Conservation (phyloP, 2,113 vertebrate genomes). For the Pelodiscus sinensis region DNA sequence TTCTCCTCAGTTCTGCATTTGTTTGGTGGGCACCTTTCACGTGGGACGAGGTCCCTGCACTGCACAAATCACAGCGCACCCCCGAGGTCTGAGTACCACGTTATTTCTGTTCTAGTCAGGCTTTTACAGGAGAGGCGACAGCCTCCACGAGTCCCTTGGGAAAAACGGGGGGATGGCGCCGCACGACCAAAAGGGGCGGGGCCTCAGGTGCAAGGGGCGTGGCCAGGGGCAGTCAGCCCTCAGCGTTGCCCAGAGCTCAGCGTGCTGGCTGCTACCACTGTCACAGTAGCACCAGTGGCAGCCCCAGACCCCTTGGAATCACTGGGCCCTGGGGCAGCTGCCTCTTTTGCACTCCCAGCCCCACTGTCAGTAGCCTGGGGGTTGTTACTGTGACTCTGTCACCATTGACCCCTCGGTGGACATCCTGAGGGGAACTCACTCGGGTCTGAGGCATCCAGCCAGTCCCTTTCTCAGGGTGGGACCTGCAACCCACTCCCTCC, state of each 20-base stretch:
- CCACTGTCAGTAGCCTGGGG: no score
- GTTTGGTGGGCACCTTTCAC: not conserved
- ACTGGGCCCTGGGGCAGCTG: no score
- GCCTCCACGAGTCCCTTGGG: no score
- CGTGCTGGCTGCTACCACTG: no score
- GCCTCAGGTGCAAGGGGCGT: no score
- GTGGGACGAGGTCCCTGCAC: not conserved
- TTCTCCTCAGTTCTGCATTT: not conserved
- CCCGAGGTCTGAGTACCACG: not conserved
- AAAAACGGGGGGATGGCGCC: no score
- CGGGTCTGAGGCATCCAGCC: not conserved
- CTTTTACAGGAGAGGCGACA: not conserved
- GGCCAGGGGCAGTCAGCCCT: no score
- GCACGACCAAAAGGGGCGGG: no score
- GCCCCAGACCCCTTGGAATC: no score
- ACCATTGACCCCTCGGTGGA: not conserved
- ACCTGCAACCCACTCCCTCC: not conserved
- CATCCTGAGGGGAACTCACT: not conserved
- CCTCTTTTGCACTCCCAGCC: no score
- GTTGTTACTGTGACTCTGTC: not conserved
- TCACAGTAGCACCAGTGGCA: no score
- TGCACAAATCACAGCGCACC: not conserved
- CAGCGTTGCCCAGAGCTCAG: no score
- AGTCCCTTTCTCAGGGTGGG: not conserved
- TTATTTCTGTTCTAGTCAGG: not conserved